Percentiles rank a stretch among this genome's conserved stretches.
phyloP scores from a whole-genome alignment of 1,140 invertebrate genomes.

The Nasonia giraulti region DNA sequence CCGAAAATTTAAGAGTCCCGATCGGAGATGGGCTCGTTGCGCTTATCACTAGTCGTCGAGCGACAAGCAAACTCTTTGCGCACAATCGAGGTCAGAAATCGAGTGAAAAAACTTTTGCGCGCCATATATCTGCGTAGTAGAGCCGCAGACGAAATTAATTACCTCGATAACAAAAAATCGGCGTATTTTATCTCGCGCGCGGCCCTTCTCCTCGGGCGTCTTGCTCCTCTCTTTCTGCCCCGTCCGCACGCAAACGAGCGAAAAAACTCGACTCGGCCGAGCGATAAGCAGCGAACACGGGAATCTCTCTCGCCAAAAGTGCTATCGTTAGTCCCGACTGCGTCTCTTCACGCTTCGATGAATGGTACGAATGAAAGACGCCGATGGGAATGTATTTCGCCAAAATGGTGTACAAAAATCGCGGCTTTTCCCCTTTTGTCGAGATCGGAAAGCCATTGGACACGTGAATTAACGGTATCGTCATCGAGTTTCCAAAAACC shows the following conservation, averaged over 20 bases:
- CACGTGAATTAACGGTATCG: background rate
- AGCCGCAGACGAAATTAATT: conserved; percentile 36
- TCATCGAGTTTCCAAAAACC: background rate
- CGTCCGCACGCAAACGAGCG: background rate
- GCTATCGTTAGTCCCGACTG: background rate
- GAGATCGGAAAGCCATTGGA: background rate
- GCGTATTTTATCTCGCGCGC: background rate
- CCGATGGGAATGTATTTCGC: background rate
- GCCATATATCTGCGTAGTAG: background rate
- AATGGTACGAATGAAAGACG: background rate
- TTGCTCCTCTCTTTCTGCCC: background rate
- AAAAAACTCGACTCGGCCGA: background rate
- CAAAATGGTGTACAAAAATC: background rate
- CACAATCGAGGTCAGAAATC: background rate
- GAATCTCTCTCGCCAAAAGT: conserved; percentile 23
- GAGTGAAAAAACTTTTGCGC: background rate
- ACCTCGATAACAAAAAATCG: conserved; percentile 43
- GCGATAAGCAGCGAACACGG: background rate
- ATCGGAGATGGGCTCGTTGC: no score
- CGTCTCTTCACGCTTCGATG: background rate
- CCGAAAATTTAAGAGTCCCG: background rate
- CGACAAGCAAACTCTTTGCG: no score
- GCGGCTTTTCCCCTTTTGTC: background rate
- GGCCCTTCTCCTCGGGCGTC: background rate
- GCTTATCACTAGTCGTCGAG: no score